phyloP scores from a whole-genome alignment of 2,797 vertebrate species.

The Propithecus deckenii region DNA sequence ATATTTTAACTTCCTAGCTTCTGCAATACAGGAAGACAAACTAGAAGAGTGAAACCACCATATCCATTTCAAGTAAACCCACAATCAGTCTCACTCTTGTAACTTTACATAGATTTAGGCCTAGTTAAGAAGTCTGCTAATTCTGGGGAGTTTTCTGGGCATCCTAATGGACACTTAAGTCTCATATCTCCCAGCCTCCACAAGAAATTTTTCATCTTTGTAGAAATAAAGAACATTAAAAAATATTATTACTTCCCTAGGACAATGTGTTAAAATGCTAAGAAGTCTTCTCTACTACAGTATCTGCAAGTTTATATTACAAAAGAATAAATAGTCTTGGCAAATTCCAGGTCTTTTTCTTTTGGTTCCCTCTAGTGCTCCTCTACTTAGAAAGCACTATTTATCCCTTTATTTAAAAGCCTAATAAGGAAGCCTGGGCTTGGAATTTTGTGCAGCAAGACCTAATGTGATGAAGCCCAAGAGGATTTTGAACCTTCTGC shows the following conservation, averaged over 20 bases:
- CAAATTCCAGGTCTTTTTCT: neutral
- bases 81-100: neutral
- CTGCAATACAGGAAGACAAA: neutral
- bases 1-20: conserved; percentile 32
- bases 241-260: conserved; percentile 35
- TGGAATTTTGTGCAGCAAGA: neutral
- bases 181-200: neutral
- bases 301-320: neutral
- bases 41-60: neutral
- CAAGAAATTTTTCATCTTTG: conserved; percentile 42
- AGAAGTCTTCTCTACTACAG: neutral
- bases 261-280: neutral
- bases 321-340: neutral
- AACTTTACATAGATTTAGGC: conserved; percentile 20
- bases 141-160: conserved; percentile 27
- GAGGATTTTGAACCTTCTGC: conserved; percentile 16
- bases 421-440: neutral
- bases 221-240: conserved; percentile 17
- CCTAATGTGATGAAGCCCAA: neutral
- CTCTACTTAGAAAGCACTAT: neutral
- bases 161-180: conserved; percentile 1
- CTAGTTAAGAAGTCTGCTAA: conserved; percentile 8
- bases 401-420: conserved; percentile 48
- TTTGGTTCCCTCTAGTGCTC: neutral
- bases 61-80: neutral